Percentiles rank a stretch among this genome's conserved stretches.
These are phyloP conservation scores for Sarcoramphus papa DNA, from an alignment of 2,797 vertebrate species.

Conservation along the genomic window DNA sequence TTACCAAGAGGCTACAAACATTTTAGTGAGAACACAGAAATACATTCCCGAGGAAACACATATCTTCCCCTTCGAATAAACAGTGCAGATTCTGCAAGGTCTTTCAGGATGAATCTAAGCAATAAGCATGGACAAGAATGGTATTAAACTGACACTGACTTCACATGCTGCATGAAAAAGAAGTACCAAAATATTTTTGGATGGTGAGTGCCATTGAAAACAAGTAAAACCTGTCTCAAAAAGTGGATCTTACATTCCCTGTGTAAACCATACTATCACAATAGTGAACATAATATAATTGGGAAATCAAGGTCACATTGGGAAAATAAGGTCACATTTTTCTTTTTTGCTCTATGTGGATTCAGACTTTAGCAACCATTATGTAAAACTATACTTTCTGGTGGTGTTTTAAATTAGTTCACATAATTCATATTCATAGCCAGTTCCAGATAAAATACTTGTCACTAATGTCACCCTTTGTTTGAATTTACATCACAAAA, in stretches of 20 bases:
- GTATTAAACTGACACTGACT: background rate
- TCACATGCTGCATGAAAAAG: background rate
- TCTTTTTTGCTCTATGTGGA: background rate
- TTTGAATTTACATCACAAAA: background rate
- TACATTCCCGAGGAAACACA: background rate
- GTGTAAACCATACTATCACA: background rate
- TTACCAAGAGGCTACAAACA: background rate
- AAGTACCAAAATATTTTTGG: background rate
- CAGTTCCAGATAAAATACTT: background rate
- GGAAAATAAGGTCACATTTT: background rate
- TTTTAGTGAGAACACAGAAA: slow-evolving; percentile 9
- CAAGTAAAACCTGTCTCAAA: background rate
- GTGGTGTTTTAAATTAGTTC: background rate
- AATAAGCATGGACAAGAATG: background rate
- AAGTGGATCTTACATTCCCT: background rate
- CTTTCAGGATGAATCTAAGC: background rate
- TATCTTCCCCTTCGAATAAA: background rate
- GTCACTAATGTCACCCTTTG: background rate
- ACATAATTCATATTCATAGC: background rate
- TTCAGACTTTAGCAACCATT: background rate
- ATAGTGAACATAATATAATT: background rate
- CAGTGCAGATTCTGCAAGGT: background rate
- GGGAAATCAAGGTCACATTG: background rate
- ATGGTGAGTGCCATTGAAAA: background rate
- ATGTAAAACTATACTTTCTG: background rate